Evolutionary conservation across 1,140 invertebrate species (phyloP).

Genomic region (Meloidogyne floridensis): DNA sequence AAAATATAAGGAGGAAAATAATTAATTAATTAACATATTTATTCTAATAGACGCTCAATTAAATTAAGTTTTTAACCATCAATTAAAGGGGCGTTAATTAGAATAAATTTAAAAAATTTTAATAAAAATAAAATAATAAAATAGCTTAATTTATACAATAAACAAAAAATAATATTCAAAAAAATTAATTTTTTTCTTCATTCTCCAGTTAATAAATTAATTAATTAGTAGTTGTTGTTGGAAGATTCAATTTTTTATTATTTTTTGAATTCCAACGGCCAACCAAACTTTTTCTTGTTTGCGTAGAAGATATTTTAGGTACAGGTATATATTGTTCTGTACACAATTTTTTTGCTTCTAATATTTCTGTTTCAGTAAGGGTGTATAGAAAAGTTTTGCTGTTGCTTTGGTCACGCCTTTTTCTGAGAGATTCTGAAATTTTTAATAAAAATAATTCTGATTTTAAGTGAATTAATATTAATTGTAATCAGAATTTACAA

Average conservation of each 20-base stretch:
- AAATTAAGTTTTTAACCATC: too few relatives aligned
- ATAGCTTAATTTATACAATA: neutral
- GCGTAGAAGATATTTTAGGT: neutral
- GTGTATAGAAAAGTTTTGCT: neutral
- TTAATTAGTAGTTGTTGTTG: neutral
- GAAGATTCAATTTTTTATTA: neutral
- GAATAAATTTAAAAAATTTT: too few relatives aligned
- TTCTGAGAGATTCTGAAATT: neutral
- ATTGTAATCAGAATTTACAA: neutral
- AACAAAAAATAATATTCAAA: neutral
- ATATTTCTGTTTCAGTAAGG: neutral
- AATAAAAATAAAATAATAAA: too few relatives aligned
- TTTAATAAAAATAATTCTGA: too few relatives aligned
- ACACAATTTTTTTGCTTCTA: neutral
- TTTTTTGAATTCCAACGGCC: slow-evolving; percentile 2
- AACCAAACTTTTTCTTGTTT: neutral
- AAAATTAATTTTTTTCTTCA: neutral
- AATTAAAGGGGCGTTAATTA: too few relatives aligned
- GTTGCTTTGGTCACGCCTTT: neutral
- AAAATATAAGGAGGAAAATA: too few relatives aligned
- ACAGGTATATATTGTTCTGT: neutral
- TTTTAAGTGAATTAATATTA: neutral
- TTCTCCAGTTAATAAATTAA: too few relatives aligned
- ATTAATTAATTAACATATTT: too few relatives aligned
- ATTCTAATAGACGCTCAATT: too few relatives aligned